Base-by-base conservation (phyloP, 2,888 invertebrate genomes). In the Drosophila glabriapex region DNA sequence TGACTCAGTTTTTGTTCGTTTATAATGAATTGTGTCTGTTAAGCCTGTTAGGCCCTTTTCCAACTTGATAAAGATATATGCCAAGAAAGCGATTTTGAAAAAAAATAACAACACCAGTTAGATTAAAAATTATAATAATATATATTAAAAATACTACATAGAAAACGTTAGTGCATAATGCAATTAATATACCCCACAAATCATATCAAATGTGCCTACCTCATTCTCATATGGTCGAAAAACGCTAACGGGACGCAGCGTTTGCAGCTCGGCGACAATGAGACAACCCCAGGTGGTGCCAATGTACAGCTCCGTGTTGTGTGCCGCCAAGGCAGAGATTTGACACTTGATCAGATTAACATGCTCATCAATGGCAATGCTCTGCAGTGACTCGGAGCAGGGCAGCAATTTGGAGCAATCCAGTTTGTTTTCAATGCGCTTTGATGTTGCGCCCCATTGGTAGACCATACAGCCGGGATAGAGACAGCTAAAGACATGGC, bases 201-300 rank as follows among this genome's bases (percentile, higher is more conserved):
- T n/a, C 3, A 29, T 4, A 5, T n/a, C 9, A 7, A 12, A 3
- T 22, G 31, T 60, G 16, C 22, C 94, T 35, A 97, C 96, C 93
- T 97, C 96, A 84, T 96, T 96, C 93, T 98, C 97, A 91, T 97
- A 97, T 0, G 98, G 98, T 46, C 98, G 95, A 94, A 98, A 98
- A n/a, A 98, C 97, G 5, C 98, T 97, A 68, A 98, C 96, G 0
- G 99, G 98, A 4, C 97, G 94, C 83, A 99, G 94, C 0, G 96
- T 95, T 67, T 95, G 94, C 25, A 96, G 95, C 92, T 98, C 98
- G 0, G 98, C 97, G 9, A 99, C 97, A 62, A 99, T 96, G 54
- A 99, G 94, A 92, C 98, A 98, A 31, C 99, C 99, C 97, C 98
- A 97, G 10, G 98, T 97, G 1, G 99, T 99, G 54, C 99, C 99